Conservation (phyloP, 2,797 vertebrate species). For the Scolopax rusticola region DNA sequence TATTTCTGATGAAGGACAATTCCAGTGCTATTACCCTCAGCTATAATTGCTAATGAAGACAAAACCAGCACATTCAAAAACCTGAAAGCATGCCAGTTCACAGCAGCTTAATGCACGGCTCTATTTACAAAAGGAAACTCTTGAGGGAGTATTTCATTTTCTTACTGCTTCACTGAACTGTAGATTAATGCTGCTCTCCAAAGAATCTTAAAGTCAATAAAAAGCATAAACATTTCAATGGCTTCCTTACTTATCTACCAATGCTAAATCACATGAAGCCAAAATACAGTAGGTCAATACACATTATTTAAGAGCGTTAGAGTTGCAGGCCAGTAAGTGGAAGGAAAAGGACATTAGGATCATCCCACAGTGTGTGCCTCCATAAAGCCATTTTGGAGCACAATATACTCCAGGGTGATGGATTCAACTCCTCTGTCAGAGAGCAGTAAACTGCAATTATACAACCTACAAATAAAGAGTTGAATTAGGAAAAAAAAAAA, state of each 20-base stretch:
- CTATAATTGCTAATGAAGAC: slow-evolving; percentile 51
- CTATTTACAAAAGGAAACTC: slow-evolving; percentile 25
- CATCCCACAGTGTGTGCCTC: not conserved
- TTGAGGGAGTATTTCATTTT: slow-evolving; percentile 52
- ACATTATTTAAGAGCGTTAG: not conserved
- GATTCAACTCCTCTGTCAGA: not conserved
- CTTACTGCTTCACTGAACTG: slow-evolving; percentile 62
- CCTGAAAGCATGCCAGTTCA: slow-evolving; percentile 24
- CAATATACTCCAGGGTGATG: not conserved
- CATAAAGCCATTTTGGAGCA: not conserved
- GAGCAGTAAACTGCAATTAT: not conserved
- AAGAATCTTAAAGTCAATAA: slow-evolving; percentile 45
- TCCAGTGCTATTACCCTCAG: slow-evolving; percentile 17
- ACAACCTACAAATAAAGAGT: not conserved
- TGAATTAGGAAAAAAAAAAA: not conserved
- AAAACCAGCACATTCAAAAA: slow-evolving; percentile 23
- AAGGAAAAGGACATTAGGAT: not conserved
- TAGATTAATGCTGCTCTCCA: slow-evolving; percentile 51
- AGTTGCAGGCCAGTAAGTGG: not conserved
- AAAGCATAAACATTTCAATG: slow-evolving; percentile 33
- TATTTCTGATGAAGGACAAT: not conserved
- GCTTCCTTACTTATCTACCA: not conserved
- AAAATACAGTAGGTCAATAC: not conserved
- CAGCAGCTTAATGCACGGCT: slow-evolving; percentile 38
- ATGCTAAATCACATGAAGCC: not conserved